Evolutionary conservation across 1,140 invertebrate genomes (phyloP), one percentile per base, ranked within the genome.

Genomic region (Eumaeus atala): DNA sequence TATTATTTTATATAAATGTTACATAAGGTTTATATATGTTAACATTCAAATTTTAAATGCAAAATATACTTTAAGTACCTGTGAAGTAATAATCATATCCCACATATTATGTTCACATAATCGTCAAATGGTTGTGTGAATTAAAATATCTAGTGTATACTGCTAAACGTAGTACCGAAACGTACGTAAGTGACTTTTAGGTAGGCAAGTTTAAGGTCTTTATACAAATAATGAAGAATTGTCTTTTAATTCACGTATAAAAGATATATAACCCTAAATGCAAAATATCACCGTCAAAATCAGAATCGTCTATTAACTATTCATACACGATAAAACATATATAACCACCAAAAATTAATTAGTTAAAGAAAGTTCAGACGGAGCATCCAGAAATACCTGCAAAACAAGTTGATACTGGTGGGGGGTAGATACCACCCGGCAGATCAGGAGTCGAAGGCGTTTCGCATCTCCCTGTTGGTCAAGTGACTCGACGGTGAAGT

Each of bases 321-420:
- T 17, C 14, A 16, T 1, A 4, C 4, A n/a, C n/a, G n/a, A n/a
- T n/a, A 44, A 44, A 14, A 40, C 7, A 14, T 0, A 40, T 14
- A 44, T 16, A 44, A 44, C 7, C 40, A 17, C 9, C 16, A 44
- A 44, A 14, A 44, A 44, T 9, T 16, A 14, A 12, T 40, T 12
- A 14, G 7, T 16, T 9, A 0, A 44, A 1, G 17, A 14, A 40
- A 18, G 10, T 37, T 9, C 33, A 40, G 18, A 10, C 4, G 11
- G 14, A 59, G 73, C 69, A 47, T 38, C 67, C 66, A 9, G 8
- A 10, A 77, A 84, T 85, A 85, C 82, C 80, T 85, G 82, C 62
- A 50, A 64, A 73, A 77, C 77, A 50, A 60, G 73, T 77, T 52
- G 62, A 67, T 37, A 67, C 72, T 64, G 67, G 66, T 69, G 70